These are phyloP conservation scores for Cyprinodon diabolis DNA, from an alignment of 2,797 vertebrate genomes.

Conservation along the genomic window DNA sequence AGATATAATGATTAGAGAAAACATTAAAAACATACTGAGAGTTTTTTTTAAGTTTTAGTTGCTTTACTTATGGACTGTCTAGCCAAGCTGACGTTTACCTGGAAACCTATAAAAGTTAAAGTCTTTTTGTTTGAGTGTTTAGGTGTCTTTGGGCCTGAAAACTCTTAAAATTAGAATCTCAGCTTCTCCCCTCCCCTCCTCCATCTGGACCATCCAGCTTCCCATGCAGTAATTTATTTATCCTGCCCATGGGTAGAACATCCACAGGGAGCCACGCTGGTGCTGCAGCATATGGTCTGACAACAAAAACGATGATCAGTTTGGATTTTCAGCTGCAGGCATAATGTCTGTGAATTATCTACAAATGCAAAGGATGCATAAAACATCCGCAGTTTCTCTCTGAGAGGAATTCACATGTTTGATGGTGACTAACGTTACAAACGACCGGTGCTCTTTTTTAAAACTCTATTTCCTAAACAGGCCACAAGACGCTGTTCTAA, in stretches of 20 bases:
- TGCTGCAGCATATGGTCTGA: constrained; percentile 22
- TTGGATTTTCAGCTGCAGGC: background rate
- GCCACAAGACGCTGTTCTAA: no score
- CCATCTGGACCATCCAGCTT: constrained; percentile 41
- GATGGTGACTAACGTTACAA: no score
- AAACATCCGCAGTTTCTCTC: background rate
- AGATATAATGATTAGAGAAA: background rate
- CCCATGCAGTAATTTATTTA: constrained; percentile 31
- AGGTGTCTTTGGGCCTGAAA: constrained; percentile 2
- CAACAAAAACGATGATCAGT: constrained; percentile 4
- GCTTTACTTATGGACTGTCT: background rate
- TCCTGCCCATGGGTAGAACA: background rate
- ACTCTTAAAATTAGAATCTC: constrained; percentile 12
- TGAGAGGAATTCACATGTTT: background rate
- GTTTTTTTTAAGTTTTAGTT: background rate
- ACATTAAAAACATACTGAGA: background rate
- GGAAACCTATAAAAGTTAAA: background rate
- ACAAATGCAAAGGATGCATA: background rate
- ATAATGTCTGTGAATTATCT: background rate
- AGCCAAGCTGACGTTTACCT: background rate
- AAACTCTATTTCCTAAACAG: no score
- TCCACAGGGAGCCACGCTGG: background rate
- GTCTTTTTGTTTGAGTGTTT: background rate
- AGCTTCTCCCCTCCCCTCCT: constrained; percentile 15
- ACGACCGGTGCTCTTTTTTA: no score